Evolutionary conservation across 2,797 vertebrate genomes (phyloP), one percentile per base, ranked within the genome.

Genomic region (Lagorchestes hirsutus): DNA sequence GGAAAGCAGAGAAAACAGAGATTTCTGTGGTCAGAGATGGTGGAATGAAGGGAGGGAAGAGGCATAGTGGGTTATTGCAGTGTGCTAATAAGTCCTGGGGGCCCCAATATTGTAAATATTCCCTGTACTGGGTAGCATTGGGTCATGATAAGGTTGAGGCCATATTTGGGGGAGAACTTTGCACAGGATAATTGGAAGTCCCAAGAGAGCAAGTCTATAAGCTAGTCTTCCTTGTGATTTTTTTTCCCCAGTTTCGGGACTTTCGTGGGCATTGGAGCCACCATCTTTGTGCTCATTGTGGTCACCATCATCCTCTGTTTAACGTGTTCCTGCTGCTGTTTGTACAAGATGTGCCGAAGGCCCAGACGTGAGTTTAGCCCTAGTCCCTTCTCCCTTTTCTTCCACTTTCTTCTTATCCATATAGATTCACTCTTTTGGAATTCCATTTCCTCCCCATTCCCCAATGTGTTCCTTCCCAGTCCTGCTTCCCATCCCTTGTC

Each of bases 271-370:
- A 0, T 98, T 6, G 97, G 98, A n/a, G 16, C 99, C 56, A 93
- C 92, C 1, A 1, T 96, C 55, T 90, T 94, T 16, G 98, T 98
- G 0, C 13, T 98, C 93, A 24, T 99, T 40, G 57, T 99, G 0
- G 31, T 99, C 95, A 91, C 99, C 95, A 52, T 99, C 95, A 97
- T 99, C 97, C 95, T 99, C 98, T 99, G 99, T 98, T 99, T 99
- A 94, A 98, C 99, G 52, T 99, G 99, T 34, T 99, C 99, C 2
- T 99, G 99, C 98, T 99, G 99, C 98, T 99, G 99, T 97, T 96
- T 99, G 74, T 99, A 99, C 98, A 99, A 99, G 98, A 98, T 99
- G 93, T 99, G 99, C 97, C 98, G 99, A 96, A 99, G 98, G 62
- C 98, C 98, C 0, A 98, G 94, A 57, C 99, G 99, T 99, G 98